Evolutionary conservation across 2,888 invertebrate genomes (phyloP), one percentile per base, ranked within the genome.

Genomic region (Drosophila anomalipes): DNA sequence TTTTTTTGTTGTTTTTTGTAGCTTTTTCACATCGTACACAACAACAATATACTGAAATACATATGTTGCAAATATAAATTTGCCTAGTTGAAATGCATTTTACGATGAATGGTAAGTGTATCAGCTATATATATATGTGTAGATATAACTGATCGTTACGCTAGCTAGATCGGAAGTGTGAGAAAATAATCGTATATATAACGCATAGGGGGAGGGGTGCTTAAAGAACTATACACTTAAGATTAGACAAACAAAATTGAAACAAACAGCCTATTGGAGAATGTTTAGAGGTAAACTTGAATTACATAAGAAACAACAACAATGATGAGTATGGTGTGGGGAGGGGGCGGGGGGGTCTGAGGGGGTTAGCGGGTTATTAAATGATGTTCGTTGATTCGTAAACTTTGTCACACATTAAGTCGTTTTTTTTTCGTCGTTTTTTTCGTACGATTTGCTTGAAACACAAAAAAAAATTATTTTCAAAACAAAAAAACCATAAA

Each of bases 231-330:
- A 89, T 60, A 73, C 60, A 70, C 82, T 87, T 83, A 83, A 79
- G 78, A 80, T 78, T 82, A 84, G 64, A 77, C 82, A 87, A 89
- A 89, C 74, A 89, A 80, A 78, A 73, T 87, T 88, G 90, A 90
- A 90, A 91, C 91, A 91, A 91, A 90, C 90, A 89, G 89, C 89
- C 91, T 79, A 90, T 76, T 73, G 79, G 71, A 88, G 78, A 89
- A 83, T 88, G 79, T 83, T 80, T 79, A 82, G 87, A 90, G 86
- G 81, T 87, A 89, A 88, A 88, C 47, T 47, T 26, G 63, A 78
- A 78, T 80, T 82, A 77, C 80, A 77, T 75, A 86, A 83, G 82
- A 80, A 82, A 82, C 79, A 88, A 83, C 83, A 82, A 86, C 60
- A 62, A 63, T 80, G 62, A 75, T 49, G 47, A 54, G 53, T 28